These are phyloP conservation scores for Heterocephalus glaber DNA, from an alignment of 2,113 vertebrate genomes.

Conservation along the genomic window DNA sequence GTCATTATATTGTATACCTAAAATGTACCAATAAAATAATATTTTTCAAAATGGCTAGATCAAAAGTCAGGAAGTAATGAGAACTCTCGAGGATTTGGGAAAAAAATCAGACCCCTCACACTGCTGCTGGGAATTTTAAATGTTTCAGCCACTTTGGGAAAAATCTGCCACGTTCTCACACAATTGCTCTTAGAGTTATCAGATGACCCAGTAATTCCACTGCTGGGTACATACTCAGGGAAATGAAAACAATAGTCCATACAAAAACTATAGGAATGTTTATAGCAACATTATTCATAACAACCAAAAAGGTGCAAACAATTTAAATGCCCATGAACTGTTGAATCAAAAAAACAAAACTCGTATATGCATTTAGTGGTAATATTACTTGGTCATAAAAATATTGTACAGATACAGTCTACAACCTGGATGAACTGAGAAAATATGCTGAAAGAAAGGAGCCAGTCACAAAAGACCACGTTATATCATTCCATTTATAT, in stretches of 20 bases:
- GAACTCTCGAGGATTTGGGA: background rate
- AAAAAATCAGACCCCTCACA: background rate
- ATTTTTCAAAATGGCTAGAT: too few relatives aligned
- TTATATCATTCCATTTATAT: background rate
- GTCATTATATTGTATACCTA: too few relatives aligned
- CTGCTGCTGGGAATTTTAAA: background rate
- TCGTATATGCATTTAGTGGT: background rate
- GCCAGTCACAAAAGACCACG: background rate
- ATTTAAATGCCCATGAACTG: background rate
- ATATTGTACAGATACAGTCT: background rate
- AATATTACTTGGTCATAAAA: background rate
- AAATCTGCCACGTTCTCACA: background rate
- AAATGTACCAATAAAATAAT: too few relatives aligned
- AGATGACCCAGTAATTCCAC: background rate
- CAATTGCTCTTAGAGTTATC: background rate
- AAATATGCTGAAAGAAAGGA: constrained; percentile 14
- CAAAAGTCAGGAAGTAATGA: background rate
- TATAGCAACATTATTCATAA: background rate
- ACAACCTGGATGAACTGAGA: background rate
- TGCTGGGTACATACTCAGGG: background rate
- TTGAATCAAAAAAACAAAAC: background rate
- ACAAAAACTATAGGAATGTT: background rate
- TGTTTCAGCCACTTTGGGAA: background rate
- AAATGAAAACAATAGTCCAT: background rate
- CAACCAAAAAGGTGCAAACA: background rate